phyloP scores from a whole-genome alignment of 2,888 invertebrate species.

The Scaptomyza cyrtandrae region DNA sequence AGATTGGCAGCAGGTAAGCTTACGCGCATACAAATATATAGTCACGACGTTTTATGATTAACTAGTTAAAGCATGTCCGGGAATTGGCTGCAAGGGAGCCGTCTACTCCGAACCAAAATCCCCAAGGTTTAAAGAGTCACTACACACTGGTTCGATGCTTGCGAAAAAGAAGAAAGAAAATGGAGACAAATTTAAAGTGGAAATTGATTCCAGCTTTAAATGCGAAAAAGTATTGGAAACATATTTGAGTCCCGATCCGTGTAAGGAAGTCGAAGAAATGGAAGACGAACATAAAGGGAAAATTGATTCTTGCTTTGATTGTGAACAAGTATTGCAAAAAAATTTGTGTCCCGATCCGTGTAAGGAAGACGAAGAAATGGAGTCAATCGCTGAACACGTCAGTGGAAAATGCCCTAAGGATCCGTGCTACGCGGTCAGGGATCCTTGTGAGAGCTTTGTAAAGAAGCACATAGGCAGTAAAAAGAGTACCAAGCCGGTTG shows the following conservation, averaged over 20 bases:
- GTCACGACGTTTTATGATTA: not conserved
- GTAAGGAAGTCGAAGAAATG: too few relatives aligned
- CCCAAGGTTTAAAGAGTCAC: not conserved
- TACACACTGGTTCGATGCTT: conserved; percentile 19
- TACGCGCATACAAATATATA: not conserved
- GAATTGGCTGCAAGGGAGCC: conserved; percentile 7
- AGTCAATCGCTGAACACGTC: conserved; percentile 17
- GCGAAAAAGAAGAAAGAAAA: conserved; percentile 7
- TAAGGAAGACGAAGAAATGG: conserved; percentile 21
- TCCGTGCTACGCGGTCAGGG: conserved; percentile 15
- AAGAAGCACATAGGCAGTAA: conserved; percentile 16
- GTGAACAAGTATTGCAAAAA: too few relatives aligned
- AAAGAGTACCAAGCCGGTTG: not conserved
- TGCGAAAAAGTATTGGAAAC: not conserved
- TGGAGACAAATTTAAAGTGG: not conserved
- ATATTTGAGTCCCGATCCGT: too few relatives aligned
- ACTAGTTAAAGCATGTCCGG: conserved; percentile 33
- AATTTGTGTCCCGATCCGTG: conserved; percentile 5
- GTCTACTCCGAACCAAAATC: not conserved
- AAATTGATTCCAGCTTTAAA: too few relatives aligned
- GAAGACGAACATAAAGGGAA: too few relatives aligned
- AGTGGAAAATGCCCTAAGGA: conserved; percentile 14
- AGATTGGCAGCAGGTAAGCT: conserved; percentile 49
- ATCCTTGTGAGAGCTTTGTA: conserved; percentile 8
- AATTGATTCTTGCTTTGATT: too few relatives aligned